A percentile compares a stretch with the other conserved stretches of the same genome.
Evolutionary conservation across 2,888 invertebrate genomes (phyloP).

Genomic region (Idaea straminata): DNA sequence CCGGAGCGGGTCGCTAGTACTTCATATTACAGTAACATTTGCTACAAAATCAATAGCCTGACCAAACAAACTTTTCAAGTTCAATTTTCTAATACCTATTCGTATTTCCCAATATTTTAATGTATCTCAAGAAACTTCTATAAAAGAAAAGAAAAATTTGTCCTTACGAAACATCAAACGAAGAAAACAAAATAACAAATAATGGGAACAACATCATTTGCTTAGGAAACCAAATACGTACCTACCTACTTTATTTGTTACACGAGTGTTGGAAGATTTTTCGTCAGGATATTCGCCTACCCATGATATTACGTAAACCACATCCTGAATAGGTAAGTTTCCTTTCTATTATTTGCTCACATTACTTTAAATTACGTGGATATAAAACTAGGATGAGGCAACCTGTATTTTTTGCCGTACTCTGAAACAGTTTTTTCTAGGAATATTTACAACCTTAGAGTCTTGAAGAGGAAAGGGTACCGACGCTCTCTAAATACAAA

Average conservation of each 20-base stretch:
- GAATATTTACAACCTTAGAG: too few species aligned
- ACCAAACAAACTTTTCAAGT: too few species aligned
- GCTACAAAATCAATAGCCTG: too few species aligned
- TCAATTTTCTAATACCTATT: too few species aligned
- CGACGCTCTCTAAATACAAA: too few species aligned
- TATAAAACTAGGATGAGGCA: too few species aligned
- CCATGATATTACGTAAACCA: background rate
- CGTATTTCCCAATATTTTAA: background rate
- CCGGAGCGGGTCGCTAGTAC: too few species aligned
- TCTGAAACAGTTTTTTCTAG: too few species aligned
- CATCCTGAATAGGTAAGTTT: background rate
- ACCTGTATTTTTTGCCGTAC: too few species aligned
- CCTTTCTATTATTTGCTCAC: background rate
- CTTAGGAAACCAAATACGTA: constrained; percentile 10
- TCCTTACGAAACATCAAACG: constrained; percentile 7
- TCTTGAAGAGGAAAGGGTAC: too few species aligned
- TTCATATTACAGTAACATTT: too few species aligned
- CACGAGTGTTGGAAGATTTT: constrained; percentile 6
- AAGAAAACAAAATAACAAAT: constrained; percentile 9
- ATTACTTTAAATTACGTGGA: too few species aligned
- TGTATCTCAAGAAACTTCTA: background rate
- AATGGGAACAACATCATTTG: constrained; percentile 6
- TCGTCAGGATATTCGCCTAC: background rate
- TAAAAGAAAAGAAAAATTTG: constrained; percentile 1
- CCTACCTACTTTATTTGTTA: constrained; percentile 14